Base-by-base conservation (phyloP, 2,888 invertebrate species). In the Andrena praecox region DNA sequence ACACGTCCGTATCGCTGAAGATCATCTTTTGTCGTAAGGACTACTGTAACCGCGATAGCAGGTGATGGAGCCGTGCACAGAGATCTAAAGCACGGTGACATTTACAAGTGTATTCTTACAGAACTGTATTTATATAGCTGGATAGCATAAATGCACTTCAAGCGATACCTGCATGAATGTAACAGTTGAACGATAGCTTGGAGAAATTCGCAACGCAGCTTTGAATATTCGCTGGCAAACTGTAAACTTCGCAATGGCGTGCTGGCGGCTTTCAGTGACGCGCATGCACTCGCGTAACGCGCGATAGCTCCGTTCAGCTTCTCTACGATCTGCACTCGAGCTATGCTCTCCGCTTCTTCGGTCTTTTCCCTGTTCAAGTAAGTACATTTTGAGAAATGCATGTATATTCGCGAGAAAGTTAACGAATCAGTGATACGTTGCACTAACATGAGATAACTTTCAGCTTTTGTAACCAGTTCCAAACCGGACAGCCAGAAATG, bases 11-110 rank as follows among this genome's bases (percentile, higher is more conserved):
- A 97, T 86, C 97, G 95, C 88, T 97, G 96, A 73, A 97, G 95
- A 89, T 97, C 97, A 91, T 97, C 97, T 69, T 97, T 95, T 0
- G 97, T 96, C 56, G 96, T 96, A 86, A 97, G 96, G 0, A 98
- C 98, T 70, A 97, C 95, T 2, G 97, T 96, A 2, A 97, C 96
- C 0, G 99, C 98, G 75, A 98, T 98, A 0, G 98, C 98, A 0
- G 99, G 98, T 54, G 99, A 98, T 35, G 99, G 99, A 78, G 98
- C 98, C 79, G 98, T 97, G 91, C 97, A 97, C 54, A 98, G 95
- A 79, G 97, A 96, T 85, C 95, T 92, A 59, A 84, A 87, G 16
- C 12, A 67, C 10, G 70, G 50, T 50, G 54, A 62, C 7, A 48
- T 29, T 79, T 54, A 31, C 16, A 42, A 42, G 12, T 42, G 16